Base-by-base conservation (phyloP, 2,797 vertebrate genomes). In the Melanotaenia maccullochi region DNA sequence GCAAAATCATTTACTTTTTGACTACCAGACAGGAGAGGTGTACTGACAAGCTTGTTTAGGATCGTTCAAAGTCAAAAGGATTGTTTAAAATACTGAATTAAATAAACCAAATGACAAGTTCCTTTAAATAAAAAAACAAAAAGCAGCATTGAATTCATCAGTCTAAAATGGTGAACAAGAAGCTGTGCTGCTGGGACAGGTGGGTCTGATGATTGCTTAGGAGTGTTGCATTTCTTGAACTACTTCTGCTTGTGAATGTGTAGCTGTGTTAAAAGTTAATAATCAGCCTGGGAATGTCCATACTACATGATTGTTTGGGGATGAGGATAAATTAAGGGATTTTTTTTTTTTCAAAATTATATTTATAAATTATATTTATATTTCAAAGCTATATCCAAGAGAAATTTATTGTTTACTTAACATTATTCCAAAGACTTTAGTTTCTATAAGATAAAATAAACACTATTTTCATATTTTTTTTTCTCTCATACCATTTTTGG, bases 381-480 rank as follows among this genome's bases (percentile, higher is more conserved):
- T 49, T 57, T 28, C 3, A 68, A 63, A 32, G n/a, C 30, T 65
- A 36, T 16, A 68, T 32, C 6, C 63, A 68, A 6, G 5, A 40
- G 6, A 32, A 7, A 49, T 38, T 69, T 38, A 1, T 13, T 55
- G 9, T 35, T 73, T 51, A 1, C 60, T 60, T 72, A 14, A 69
- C 32, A 28, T 82, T 76, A 70, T 61, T 81, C 80, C 81, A 86
- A 86, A 88, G 81, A 80, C 32, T 78, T 76, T 64, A 5, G 44
- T 68, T 73, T 65, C 9, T 68, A 24, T 1, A 55, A 38, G 44
- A 22, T 14, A 36, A 72, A 44, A 42, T 3, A 66, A 79, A 64
- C 20, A 52, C 54, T 83, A 79, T 87, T 88, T 86, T 88, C 81
- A 83, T 83, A 83, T 22, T 49, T 49, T 79, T 65, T 60, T 0